Evolutionary conservation across 2,113 vertebrate genomes (phyloP).

Genomic region (Connochaetes taurinus): DNA sequence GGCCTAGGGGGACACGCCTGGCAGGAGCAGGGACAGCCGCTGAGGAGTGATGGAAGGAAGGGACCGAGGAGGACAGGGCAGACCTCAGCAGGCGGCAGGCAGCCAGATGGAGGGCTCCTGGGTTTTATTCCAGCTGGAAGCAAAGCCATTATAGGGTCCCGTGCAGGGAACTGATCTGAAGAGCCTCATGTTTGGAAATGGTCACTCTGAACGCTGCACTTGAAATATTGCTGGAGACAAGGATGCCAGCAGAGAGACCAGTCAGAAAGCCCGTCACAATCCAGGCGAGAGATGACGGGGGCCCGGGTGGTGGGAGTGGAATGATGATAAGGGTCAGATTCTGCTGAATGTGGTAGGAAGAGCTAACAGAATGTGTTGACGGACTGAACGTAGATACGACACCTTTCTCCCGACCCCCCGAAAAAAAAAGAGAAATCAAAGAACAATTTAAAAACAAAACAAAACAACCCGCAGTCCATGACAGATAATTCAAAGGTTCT

Average conservation of each 20-base stretch:
- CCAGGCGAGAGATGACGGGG: background rate
- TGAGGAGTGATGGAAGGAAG: background rate
- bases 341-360: background rate
- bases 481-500: background rate
- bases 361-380: background rate
- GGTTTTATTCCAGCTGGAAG: background rate
- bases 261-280: background rate
- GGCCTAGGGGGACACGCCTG: background rate
- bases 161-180: background rate
- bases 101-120: background rate
- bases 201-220: background rate
- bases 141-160: background rate
- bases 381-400: background rate
- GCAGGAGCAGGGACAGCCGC: background rate
- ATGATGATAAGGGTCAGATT: background rate
- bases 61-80: background rate
- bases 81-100: background rate
- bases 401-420: background rate
- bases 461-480: background rate
- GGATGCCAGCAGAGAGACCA: background rate
- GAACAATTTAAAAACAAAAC: background rate
- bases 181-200: background rate
- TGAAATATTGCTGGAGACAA: background rate
- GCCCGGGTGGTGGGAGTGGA: fast-evolving
- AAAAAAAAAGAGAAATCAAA: background rate